Percentiles rank a stretch among this genome's conserved stretches.
These are phyloP conservation scores for Sebastiscus albofasciatus DNA, from an alignment of 2,797 vertebrate genomes.

Conservation along the genomic window DNA sequence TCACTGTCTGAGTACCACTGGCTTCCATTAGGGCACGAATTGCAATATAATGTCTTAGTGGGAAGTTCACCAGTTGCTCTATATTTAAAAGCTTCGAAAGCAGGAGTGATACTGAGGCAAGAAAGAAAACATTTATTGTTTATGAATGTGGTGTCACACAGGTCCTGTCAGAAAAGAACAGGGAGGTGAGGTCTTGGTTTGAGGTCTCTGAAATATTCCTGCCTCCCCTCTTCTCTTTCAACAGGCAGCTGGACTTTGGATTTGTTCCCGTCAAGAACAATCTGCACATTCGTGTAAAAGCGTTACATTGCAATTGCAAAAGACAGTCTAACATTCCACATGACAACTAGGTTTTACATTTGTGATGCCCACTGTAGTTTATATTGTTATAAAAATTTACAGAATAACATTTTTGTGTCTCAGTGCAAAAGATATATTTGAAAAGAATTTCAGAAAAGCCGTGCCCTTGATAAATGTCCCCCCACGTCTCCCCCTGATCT, in stretches of 20 bases:
- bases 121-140: conserved; percentile 88
- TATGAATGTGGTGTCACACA: conserved; percentile 79
- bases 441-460: conserved; percentile 79
- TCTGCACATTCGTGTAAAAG: conserved; percentile 81
- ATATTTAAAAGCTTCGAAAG: conserved; percentile 60
- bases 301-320: conserved; percentile 80
- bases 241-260: conserved; percentile 71
- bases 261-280: conserved; percentile 64
- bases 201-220: conserved; percentile 72
- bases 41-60: conserved; percentile 63
- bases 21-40: conserved; percentile 68
- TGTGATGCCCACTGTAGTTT: conserved; percentile 74
- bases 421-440: conserved; percentile 86
- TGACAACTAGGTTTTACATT: conserved; percentile 82
- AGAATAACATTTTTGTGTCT: conserved; percentile 87
- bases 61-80: conserved; percentile 35
- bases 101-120: conserved; percentile 63
- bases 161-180: conserved; percentile 75
- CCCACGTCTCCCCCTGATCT: conserved; percentile 14
- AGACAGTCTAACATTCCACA: conserved; percentile 85
- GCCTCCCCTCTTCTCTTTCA: conserved; percentile 47
- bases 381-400: conserved; percentile 84
- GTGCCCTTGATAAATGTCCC: conserved; percentile 73
- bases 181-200: conserved; percentile 78
- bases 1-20: conserved; percentile 63